phyloP scores from a whole-genome alignment of 1,140 invertebrate species.

The Anastrepha obliqua region DNA sequence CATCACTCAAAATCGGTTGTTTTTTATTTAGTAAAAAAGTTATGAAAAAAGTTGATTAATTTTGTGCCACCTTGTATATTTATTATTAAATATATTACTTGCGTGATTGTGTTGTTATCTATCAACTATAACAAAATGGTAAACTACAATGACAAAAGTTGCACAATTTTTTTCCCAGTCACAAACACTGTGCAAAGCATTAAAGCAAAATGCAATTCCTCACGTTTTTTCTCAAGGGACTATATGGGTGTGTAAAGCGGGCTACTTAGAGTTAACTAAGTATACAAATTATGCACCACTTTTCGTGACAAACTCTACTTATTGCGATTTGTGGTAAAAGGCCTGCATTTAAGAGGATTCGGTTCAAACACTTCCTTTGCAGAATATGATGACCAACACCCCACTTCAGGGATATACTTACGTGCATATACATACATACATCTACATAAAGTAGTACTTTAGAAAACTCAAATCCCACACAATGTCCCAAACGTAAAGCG shows the following conservation, averaged over 20 bases:
- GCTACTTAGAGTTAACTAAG: background rate
- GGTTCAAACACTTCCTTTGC: background rate
- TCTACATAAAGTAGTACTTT: background rate
- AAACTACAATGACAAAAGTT: no score
- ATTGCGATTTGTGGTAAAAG: background rate
- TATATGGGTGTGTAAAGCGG: background rate
- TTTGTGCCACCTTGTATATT: no score
- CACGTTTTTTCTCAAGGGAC: background rate
- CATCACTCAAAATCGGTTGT: no score
- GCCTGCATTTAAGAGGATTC: background rate
- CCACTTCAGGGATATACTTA: background rate
- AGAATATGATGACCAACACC: background rate
- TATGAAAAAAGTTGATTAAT: no score
- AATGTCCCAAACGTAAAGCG: background rate
- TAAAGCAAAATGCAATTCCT: background rate
- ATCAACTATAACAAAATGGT: no score
- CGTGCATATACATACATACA: background rate
- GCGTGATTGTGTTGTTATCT: no score
- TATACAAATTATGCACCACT: background rate
- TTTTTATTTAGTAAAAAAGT: no score
- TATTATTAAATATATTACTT: no score
- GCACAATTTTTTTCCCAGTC: background rate
- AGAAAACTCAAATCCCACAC: no score
- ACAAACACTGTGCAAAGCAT: background rate
- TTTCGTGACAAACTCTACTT: background rate